These are phyloP conservation scores for Cyclura pinguis DNA, from an alignment of 2,797 vertebrate species.

Conservation along the genomic window DNA sequence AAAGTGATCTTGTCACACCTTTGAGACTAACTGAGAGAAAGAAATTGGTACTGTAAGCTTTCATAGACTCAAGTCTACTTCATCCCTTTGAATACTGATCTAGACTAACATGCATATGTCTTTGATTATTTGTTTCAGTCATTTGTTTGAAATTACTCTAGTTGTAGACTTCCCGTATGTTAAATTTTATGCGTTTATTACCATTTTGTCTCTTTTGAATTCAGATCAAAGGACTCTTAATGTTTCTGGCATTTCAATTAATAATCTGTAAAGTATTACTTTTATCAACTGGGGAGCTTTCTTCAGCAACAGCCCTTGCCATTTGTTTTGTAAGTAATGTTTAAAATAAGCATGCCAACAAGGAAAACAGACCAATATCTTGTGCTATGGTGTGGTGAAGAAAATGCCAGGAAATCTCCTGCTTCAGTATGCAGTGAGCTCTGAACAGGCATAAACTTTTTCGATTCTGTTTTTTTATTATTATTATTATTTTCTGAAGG, in stretches of 20 bases:
- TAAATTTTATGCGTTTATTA: not conserved
- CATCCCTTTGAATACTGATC: too few species aligned
- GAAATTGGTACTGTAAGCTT: too few species aligned
- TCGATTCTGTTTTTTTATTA: slow-evolving; percentile 33
- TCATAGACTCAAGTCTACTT: too few species aligned
- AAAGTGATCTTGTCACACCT: too few species aligned
- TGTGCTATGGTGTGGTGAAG: not conserved
- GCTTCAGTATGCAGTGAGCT: not conserved
- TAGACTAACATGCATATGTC: too few species aligned
- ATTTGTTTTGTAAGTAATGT: slow-evolving; percentile 14
- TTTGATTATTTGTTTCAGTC: not conserved
- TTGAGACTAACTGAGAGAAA: too few species aligned
- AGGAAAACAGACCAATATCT: not conserved
- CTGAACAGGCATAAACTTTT: slow-evolving; percentile 16
- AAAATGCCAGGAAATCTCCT: not conserved
- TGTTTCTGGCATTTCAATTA: not conserved
- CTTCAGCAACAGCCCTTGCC: not conserved
- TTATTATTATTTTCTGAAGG: slow-evolving; percentile 78
- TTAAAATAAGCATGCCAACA: not conserved
- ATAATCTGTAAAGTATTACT: not conserved
- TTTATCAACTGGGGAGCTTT: too few species aligned
- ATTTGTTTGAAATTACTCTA: not conserved
- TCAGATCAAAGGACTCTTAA: not conserved
- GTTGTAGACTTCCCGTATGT: not conserved
- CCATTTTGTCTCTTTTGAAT: not conserved